A percentile compares a stretch with the other conserved stretches of the same genome.
These are phyloP conservation scores for Campodea augens DNA, from an alignment of 1,140 invertebrate genomes.

Conservation along the genomic window DNA sequence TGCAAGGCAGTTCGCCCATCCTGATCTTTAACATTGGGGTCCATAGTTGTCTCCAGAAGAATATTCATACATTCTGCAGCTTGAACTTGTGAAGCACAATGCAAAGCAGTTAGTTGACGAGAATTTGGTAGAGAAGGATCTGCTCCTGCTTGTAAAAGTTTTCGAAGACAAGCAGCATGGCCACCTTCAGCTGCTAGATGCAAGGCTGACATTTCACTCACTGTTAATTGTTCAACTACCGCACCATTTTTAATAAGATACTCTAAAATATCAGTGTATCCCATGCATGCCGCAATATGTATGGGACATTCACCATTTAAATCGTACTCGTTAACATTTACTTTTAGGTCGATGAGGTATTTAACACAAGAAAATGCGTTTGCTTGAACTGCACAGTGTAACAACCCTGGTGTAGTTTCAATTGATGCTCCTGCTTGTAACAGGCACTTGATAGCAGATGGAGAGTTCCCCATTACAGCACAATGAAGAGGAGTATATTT, in stretches of 20 bases:
- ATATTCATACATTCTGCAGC: conserved; percentile 56
- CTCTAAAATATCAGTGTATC: conserved; percentile 43
- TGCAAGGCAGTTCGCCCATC: conserved; percentile 57
- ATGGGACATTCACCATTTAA: conserved; percentile 49
- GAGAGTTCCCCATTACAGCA: conserved; percentile 56
- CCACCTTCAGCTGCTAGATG: conserved; percentile 63
- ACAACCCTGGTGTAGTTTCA: conserved; percentile 28
- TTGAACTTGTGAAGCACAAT: conserved; percentile 52
- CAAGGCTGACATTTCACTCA: conserved; percentile 45
- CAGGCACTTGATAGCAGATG: conserved; percentile 46
- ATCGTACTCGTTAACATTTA: conserved; percentile 45
- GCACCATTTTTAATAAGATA: conserved; percentile 41
- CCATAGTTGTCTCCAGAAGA: conserved; percentile 44
- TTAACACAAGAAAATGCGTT: conserved; percentile 51
- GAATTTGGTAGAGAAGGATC: conserved; percentile 42
- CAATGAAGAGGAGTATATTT: conserved; percentile 54
- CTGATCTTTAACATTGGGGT: conserved; percentile 52
- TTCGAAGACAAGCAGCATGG: conserved; percentile 45
- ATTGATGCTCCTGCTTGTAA: conserved; percentile 36
- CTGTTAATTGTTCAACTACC: conserved; percentile 36
- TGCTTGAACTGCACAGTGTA: conserved; percentile 53
- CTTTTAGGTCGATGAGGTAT: conserved; percentile 44
- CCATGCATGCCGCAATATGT: conserved; percentile 52
- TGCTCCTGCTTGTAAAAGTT: conserved; percentile 33
- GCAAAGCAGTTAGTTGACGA: conserved; percentile 52